Conservation (phyloP, 2,113 vertebrate genomes). For the Cairina moschata region DNA sequence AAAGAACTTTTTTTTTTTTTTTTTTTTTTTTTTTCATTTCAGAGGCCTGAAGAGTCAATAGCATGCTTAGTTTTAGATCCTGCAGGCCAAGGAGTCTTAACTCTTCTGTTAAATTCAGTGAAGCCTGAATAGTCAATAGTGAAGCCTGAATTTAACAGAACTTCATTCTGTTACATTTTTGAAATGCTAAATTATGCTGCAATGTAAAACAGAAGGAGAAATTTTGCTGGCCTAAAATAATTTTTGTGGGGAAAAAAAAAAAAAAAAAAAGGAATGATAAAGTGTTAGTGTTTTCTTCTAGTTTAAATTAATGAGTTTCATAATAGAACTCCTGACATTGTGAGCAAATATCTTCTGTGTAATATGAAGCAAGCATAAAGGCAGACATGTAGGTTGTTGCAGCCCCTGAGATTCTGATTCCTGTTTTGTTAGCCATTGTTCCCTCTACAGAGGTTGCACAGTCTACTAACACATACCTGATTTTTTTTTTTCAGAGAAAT, state of each 20-base stretch:
- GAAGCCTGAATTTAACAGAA: no score
- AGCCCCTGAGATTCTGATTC: neutral
- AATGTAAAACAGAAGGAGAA: neutral
- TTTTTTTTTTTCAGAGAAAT: neutral
- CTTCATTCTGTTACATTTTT: neutral
- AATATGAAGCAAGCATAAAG: neutral
- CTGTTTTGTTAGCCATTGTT: neutral
- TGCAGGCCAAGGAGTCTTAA: neutral
- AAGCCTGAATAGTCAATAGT: no score
- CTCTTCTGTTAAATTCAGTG: neutral
- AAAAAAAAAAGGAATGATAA: neutral
- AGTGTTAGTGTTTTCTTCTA: neutral
- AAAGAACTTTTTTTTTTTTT: neutral
- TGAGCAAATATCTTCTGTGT: neutral
- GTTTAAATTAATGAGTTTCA: neutral
- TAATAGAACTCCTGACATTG: neutral
- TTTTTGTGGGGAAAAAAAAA: neutral
- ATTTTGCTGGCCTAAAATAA: neutral
- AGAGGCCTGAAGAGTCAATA: neutral
- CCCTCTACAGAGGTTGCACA: fast-evolving
- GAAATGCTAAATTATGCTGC: neutral
- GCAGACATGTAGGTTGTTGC: neutral
- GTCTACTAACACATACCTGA: neutral
- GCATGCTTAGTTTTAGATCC: neutral
- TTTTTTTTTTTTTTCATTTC: neutral